Conservation (phyloP, 2,113 vertebrate genomes). For the Dicrurus megarhynchus region DNA sequence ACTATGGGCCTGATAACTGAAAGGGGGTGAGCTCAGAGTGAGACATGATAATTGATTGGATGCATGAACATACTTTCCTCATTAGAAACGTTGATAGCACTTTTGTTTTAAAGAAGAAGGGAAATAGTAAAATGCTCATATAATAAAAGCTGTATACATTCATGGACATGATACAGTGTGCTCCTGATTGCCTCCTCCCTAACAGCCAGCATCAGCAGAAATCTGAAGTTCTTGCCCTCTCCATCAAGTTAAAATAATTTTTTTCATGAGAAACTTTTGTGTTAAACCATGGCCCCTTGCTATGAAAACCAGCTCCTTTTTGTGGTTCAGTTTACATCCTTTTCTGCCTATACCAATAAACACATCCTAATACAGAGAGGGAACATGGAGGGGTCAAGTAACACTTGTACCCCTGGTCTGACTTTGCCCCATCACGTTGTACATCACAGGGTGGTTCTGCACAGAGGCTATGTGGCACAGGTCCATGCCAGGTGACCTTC, state of each 20-base stretch:
- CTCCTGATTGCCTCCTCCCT: background rate
- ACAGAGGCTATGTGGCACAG: background rate
- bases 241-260: background rate
- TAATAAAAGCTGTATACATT: background rate
- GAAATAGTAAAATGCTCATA: background rate
- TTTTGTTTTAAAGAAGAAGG: background rate
- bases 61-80: background rate
- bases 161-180: background rate
- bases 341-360: background rate
- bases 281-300: background rate
- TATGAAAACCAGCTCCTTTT: background rate
- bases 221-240: background rate
- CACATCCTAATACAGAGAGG: background rate
- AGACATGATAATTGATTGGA: fast-evolving
- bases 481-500: fast-evolving
- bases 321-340: background rate
- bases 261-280: background rate
- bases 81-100: background rate
- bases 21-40: background rate
- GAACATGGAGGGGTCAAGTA: background rate
- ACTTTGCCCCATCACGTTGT: fast-evolving
- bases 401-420: fast-evolving
- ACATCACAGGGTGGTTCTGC: background rate
- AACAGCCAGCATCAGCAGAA: background rate
- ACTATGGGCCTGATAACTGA: background rate